phyloP scores from a whole-genome alignment of 2,797 vertebrate species.

The Alcedo quadribrachys region DNA sequence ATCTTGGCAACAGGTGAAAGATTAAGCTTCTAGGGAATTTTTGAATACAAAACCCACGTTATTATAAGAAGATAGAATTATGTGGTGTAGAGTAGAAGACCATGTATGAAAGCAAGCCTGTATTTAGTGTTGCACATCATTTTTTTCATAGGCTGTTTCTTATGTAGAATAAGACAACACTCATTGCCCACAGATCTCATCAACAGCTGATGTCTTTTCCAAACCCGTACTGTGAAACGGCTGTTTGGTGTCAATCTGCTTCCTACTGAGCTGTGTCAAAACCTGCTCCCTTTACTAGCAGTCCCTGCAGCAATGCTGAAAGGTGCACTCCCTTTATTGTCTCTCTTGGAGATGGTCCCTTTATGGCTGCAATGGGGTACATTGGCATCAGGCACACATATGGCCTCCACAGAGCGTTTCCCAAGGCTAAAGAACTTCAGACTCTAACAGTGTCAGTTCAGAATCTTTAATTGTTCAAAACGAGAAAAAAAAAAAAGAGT shows the following conservation, averaged over 20 bases:
- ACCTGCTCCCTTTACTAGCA: neutral
- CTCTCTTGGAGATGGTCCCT: constrained; percentile 48
- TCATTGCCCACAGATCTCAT: neutral
- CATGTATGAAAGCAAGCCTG: neutral
- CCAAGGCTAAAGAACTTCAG: constrained; percentile 10
- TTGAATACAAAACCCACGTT: neutral
- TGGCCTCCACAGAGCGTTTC: neutral
- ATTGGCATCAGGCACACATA: neutral
- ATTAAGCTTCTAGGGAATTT: constrained; percentile 8
- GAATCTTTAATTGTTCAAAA: neutral
- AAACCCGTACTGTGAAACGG: neutral
- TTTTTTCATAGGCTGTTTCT: neutral
- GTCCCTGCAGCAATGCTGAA: neutral
- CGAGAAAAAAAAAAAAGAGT: constrained; percentile 12
- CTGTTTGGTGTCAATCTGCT: neutral
- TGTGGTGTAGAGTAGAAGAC: neutral
- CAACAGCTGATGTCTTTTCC: neutral
- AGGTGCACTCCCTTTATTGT: constrained; percentile 1
- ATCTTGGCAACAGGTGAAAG: constrained; percentile 5
- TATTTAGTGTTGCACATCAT: neutral
- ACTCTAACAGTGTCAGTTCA: neutral
- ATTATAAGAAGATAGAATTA: neutral
- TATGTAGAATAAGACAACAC: neutral
- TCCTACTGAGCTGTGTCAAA: neutral
- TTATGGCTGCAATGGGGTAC: constrained; percentile 11